Evolutionary conservation across 64 coral and sea anemone genomes (phyloP), one percentile per base, ranked within the genome.

Genomic region (Exaiptasia diaphana): DNA sequence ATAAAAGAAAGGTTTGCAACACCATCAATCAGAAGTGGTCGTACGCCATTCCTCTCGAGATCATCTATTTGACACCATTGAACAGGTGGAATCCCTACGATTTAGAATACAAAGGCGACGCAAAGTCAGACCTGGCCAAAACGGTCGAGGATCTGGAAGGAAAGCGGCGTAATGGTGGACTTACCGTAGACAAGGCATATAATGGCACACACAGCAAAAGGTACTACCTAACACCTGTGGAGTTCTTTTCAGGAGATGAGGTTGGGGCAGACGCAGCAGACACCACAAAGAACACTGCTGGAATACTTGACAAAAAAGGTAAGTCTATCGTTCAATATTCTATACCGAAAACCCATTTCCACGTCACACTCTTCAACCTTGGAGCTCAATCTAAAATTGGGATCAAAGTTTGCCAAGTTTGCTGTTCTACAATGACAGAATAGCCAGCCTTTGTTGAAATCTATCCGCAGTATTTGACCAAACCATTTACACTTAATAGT

Each of bases 1-100:
- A 43, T 18, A 10, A 14, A 9, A 49, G 1, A 12, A 67, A 65
- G 2, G 14, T 12, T 13, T 91, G 89, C 15, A 69, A 41, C n/a
- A 58, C 13, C 2, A 12, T 85, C 20, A 28, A 53, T 4, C 89
- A 91, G 40, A 91, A 91, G 58, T 85, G 38, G 48, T 46, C 71
- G n/a, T 91, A 85, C 36, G 89, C 89, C 0, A 85, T 91, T 63
- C 89, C 89, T 24, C 59, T 91, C 6, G 89, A 91, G 44, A 91
- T 91, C 57, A 91, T 91, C 26, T 91, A 85, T 25, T 4, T 91
- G 61, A 91, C 81, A 5, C 89, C 89, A 9, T 50, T 91, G 0
- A 91, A 77, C 73, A 77, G 50, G 15, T 91, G 89, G 89, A 91
- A 91, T n/a, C 89, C 89, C 18, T 91, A 85, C n/a, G 53, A 91